Percentiles rank a stretch among this genome's conserved stretches.
Conservation (phyloP, 2,888 invertebrate genomes). For the Acleris laterana region DNA sequence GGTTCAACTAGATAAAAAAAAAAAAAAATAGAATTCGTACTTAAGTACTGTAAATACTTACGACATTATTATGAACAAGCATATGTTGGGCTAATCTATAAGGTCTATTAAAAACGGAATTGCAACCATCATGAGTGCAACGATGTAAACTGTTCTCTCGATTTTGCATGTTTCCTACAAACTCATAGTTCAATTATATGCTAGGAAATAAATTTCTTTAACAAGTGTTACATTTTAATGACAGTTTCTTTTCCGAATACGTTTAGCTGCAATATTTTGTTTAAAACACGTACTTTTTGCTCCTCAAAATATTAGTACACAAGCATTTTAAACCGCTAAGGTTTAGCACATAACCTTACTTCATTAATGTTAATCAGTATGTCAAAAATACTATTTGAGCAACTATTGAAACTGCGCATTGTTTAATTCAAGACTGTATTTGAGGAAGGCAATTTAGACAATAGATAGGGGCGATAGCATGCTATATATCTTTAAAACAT, state of each 20-base stretch:
- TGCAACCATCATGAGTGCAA: constrained; percentile 77
- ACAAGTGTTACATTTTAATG: no score
- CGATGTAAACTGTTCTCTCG: constrained; percentile 55
- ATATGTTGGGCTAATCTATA: constrained; percentile 83
- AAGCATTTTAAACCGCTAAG: not conserved
- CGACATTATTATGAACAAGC: constrained; percentile 82
- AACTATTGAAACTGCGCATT: no score
- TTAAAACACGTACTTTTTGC: no score
- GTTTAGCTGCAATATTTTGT: no score
- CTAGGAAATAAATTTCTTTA: no score
- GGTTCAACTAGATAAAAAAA: not conserved
- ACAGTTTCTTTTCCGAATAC: no score
- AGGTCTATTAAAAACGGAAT: constrained; percentile 76
- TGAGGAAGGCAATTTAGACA: no score
- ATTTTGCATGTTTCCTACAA: constrained; percentile 24
- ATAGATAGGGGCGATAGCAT: no score
- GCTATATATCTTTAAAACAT: no score
- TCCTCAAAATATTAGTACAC: not conserved
- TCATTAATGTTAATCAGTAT: not conserved
- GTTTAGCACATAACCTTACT: not conserved
- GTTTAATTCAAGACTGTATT: no score
- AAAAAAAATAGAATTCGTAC: not conserved
- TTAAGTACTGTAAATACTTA: constrained; percentile 59
- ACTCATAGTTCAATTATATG: not conserved
- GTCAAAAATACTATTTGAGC: no score